Conservation (phyloP, 2,888 invertebrate species). For the Reticulitermes lucifugus region DNA sequence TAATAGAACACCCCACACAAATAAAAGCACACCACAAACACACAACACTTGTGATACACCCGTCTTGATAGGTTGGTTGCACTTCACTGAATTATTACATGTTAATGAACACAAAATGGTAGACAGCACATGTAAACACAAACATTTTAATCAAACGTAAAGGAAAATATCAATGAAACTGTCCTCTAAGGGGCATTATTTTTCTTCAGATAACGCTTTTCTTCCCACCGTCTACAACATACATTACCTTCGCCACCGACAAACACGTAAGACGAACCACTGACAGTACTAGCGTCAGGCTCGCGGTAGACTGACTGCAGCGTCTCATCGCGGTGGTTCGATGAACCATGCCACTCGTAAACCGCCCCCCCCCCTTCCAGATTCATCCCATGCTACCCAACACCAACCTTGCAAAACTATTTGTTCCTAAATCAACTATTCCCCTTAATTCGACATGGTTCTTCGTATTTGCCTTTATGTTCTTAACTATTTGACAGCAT, state of each 20-base stretch:
- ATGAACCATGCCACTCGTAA: not conserved
- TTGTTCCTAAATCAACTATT: not conserved
- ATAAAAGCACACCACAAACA: not conserved
- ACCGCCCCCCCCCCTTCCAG: not conserved
- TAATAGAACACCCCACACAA: not conserved
- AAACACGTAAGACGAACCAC: constrained; percentile 59
- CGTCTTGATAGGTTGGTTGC: not conserved
- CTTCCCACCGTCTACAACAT: not conserved
- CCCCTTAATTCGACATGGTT: too few species aligned
- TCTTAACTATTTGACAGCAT: too few species aligned
- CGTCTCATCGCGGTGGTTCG: not conserved
- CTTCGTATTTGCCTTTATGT: too few species aligned
- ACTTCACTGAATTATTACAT: constrained; percentile 14
- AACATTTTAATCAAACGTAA: not conserved
- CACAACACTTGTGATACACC: not conserved
- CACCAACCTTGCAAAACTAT: not conserved
- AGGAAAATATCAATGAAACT: not conserved
- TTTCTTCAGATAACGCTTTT: not conserved
- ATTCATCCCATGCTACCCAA: not conserved
- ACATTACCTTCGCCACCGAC: not conserved
- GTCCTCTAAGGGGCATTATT: not conserved
- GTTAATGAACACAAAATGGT: not conserved
- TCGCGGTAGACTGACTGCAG: constrained; percentile 30
- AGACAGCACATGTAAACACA: not conserved
- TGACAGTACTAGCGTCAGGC: constrained; percentile 67